A percentile compares a stretch with the other conserved stretches of the same genome.
phyloP scores from a whole-genome alignment of 2,113 vertebrate genomes.

The Podiceps cristatus region DNA sequence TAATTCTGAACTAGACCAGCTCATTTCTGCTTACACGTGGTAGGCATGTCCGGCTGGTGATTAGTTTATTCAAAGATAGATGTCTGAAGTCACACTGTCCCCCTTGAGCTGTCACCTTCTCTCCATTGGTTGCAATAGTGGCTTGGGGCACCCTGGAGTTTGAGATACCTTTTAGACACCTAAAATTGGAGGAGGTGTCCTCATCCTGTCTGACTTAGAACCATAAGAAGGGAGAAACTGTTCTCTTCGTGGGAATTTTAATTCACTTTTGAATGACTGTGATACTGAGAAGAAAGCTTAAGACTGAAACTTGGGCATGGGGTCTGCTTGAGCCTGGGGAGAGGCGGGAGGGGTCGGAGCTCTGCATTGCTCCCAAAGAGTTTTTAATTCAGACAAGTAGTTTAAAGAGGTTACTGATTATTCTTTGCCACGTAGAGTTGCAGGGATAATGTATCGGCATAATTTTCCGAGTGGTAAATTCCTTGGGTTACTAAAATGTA shows the following conservation, averaged over 20 bases:
- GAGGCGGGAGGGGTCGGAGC: not conserved
- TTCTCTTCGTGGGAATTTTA: not conserved
- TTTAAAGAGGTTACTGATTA: not conserved
- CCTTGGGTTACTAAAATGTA: not conserved
- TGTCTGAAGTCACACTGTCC: not conserved
- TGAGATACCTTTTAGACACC: not conserved
- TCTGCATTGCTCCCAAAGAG: not conserved
- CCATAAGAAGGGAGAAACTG: too few relatives aligned
- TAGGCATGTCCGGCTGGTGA: not conserved
- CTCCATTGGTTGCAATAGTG: rapidly evolving
- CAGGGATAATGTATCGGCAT: not conserved
- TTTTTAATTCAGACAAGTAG: not conserved
- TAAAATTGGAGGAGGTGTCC: not conserved
- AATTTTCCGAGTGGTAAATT: not conserved
- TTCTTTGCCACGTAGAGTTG: not conserved
- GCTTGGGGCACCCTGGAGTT: not conserved
- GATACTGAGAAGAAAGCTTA: not conserved
- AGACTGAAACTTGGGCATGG: not conserved
- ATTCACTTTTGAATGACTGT: not conserved
- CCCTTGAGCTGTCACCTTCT: not conserved
- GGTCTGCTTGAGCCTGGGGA: not conserved
- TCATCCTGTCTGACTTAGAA: not conserved
- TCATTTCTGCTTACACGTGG: not conserved
- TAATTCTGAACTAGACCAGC: not conserved
- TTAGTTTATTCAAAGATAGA: not conserved